These are phyloP conservation scores for Pocillopora verrucosa DNA, from an alignment of 64 coral and sea anemone species.

Conservation along the genomic window DNA sequence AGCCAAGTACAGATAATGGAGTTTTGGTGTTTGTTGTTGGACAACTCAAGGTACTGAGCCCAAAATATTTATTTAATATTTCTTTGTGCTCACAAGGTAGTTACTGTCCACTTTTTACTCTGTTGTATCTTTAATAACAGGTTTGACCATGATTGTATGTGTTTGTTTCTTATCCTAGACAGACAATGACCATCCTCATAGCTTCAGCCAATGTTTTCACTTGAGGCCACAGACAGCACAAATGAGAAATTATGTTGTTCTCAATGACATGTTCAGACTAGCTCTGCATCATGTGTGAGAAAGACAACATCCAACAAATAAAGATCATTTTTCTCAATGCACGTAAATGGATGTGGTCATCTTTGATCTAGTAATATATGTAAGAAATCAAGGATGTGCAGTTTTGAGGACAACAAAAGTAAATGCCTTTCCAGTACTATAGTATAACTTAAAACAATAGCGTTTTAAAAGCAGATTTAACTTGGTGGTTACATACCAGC, in stretches of 20 bases:
- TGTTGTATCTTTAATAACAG: neutral
- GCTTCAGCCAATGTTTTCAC: slow-evolving; percentile 73
- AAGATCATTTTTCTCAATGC: no score
- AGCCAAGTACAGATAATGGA: slow-evolving; percentile 52
- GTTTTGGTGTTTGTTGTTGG: slow-evolving; percentile 79
- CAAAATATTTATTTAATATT: no score
- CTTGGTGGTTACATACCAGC: neutral
- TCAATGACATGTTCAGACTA: slow-evolving; percentile 76
- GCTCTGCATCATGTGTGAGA: slow-evolving; percentile 51
- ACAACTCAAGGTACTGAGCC: slow-evolving; percentile 78
- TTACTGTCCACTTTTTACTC: no score
- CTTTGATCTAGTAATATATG: neutral
- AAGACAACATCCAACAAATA: neutral
- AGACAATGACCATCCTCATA: slow-evolving; percentile 66
- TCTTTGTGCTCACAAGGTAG: no score
- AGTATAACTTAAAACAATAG: neutral
- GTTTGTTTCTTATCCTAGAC: slow-evolving; percentile 36
- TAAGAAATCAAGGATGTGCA: neutral
- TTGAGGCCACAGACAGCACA: neutral
- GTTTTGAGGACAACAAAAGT: neutral
- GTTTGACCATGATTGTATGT: neutral
- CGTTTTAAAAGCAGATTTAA: neutral
- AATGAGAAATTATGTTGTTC: neutral
- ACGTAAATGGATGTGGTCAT: neutral
- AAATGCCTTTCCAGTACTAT: neutral